Conservation (phyloP, 2,797 vertebrate genomes). For the Mormyrus hasselquistii region DNA sequence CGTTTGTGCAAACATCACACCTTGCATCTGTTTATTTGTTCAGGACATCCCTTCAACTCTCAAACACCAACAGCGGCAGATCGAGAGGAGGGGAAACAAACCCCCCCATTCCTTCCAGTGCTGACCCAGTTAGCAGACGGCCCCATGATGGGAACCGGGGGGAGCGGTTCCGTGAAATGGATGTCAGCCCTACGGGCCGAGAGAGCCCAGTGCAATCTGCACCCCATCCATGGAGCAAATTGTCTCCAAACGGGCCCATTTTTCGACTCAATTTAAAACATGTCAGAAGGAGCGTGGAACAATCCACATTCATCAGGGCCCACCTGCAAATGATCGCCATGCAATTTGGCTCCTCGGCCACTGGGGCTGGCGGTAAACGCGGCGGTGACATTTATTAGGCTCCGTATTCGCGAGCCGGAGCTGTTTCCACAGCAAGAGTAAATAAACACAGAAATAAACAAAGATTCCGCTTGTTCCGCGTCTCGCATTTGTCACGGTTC, state of each 20-base stretch:
- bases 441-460: constrained; percentile 1
- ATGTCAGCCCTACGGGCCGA: constrained; percentile 12
- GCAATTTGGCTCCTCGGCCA: constrained; percentile 2
- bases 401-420: background rate
- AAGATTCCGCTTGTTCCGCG: background rate
- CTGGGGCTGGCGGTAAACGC: background rate
- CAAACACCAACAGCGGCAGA: background rate
- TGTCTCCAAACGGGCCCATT: constrained; percentile 22
- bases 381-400: background rate
- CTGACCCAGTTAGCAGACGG: constrained; percentile 19
- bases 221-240: constrained; percentile 19
- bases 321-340: constrained; percentile 15
- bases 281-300: background rate
- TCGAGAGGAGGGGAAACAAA: background rate
- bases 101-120: background rate
- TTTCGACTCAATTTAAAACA: constrained; percentile 24
- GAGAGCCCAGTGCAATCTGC: constrained; percentile 3
- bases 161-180: constrained; percentile 19
- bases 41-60: background rate
- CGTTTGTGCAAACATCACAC: background rate
- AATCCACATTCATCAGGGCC: constrained; percentile 19
- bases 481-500: background rate
- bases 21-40: background rate
- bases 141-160: constrained; percentile 2
- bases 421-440: background rate